A percentile compares a stretch with the other conserved stretches of the same genome.
Conservation (phyloP, 1,140 invertebrate species). For the Stratiolaelaps scimitus region DNA sequence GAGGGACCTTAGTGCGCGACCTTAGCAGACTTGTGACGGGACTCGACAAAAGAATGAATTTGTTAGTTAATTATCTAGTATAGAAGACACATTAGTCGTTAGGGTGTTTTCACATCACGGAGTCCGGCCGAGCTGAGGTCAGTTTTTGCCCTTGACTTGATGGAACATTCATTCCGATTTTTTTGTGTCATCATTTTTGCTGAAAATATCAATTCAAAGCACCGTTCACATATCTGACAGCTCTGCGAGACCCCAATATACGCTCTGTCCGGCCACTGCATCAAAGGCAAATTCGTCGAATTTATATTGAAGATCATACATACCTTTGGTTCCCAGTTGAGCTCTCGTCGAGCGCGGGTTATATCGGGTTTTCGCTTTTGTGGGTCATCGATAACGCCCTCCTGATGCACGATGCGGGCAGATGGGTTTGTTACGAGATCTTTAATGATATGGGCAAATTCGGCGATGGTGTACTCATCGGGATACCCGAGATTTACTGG, state of each 20-base stretch:
- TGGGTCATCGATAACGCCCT: slow-evolving; percentile 86
- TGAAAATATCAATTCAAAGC: background rate
- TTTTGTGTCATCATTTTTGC: background rate
- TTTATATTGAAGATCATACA: slow-evolving; percentile 32
- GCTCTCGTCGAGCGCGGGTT: slow-evolving; percentile 61
- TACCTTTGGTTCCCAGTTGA: slow-evolving; percentile 90
- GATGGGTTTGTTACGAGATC: slow-evolving; percentile 46
- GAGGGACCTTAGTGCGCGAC: too few relatives aligned
- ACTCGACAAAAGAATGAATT: too few relatives aligned
- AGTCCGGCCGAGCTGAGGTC: too few relatives aligned
- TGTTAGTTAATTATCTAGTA: too few relatives aligned
- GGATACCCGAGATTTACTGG: slow-evolving; percentile 98
- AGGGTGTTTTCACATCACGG: too few relatives aligned
- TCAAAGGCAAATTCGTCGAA: slow-evolving; percentile 22
- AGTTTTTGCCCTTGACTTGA: too few relatives aligned
- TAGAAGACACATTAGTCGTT: too few relatives aligned
- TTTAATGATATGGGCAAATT: slow-evolving; percentile 87
- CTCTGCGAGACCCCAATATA: background rate
- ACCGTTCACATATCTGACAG: slow-evolving; percentile 8
- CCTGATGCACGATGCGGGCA: slow-evolving; percentile 54
- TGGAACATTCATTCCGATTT: background rate
- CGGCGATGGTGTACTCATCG: slow-evolving; percentile 87
- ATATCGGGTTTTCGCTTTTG: slow-evolving; percentile 87
- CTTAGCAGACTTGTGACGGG: too few relatives aligned
- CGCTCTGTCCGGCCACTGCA: too few relatives aligned